These are phyloP conservation scores for Drosophila niveifrons DNA, from an alignment of 2,888 invertebrate species.

Conservation along the genomic window DNA sequence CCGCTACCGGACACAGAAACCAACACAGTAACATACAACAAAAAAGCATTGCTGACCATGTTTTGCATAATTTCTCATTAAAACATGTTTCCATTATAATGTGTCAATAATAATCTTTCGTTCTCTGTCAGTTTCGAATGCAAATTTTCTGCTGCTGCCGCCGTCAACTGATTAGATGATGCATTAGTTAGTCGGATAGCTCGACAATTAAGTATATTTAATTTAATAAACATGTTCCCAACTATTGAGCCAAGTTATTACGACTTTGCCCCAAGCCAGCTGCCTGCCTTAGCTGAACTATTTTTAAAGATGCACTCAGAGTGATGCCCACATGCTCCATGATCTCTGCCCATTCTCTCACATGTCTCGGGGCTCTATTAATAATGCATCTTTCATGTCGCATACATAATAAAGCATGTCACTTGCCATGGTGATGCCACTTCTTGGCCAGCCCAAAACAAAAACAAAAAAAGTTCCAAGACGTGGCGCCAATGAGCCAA, in stretches of 20 bases:
- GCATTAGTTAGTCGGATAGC: constrained; percentile 39
- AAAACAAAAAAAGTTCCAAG: constrained; percentile 34
- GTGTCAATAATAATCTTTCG: constrained; percentile 71
- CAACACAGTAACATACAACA: constrained; percentile 12
- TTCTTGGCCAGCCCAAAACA: background rate
- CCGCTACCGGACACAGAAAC: constrained; percentile 72
- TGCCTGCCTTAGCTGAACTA: constrained; percentile 63
- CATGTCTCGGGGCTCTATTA: constrained; percentile 51
- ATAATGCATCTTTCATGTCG: constrained; percentile 70
- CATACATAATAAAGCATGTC: constrained; percentile 66
- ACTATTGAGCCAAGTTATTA: constrained; percentile 36
- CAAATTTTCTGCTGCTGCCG: constrained; percentile 51
- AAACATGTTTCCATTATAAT: constrained; percentile 80
- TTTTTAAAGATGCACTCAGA: constrained; percentile 81
- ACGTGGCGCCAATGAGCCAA: constrained; percentile 52
- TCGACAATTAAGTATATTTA: constrained; percentile 14
- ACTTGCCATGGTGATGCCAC: constrained; percentile 47
- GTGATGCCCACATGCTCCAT: constrained; percentile 9
- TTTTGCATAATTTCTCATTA: constrained; percentile 79
- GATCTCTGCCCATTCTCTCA: background rate
- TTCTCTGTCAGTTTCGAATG: constrained; percentile 58
- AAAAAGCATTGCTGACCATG: constrained; percentile 36
- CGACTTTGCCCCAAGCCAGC: constrained; percentile 39
- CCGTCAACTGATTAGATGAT: constrained; percentile 55
- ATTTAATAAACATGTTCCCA: constrained; percentile 71